Evolutionary conservation across 2,797 vertebrate species (phyloP), one percentile per base, ranked within the genome.

Genomic region (Coendou prehensilis): DNA sequence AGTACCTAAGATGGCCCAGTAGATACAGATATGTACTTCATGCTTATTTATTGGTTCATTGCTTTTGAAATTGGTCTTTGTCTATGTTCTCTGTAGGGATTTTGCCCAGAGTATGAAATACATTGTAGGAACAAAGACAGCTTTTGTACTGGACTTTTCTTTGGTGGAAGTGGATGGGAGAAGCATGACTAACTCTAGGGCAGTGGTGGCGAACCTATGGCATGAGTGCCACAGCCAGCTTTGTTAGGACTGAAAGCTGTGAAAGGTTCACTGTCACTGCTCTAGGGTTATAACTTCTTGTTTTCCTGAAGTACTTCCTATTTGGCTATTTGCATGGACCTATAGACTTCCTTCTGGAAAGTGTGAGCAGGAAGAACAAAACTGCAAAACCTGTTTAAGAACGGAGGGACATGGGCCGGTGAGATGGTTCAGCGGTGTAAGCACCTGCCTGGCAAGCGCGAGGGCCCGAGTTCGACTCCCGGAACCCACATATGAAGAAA

Each of bases 31-130:
- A 45, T 37, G 90, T 86, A 78, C 57, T 92, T 47, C 5, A 54
- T 28, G 23, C n/a, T 75, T 85, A 61, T 37, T 37, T 75, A 64
- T 71, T 92, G 61, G 37, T 33, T 64, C 3, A 37, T 84, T 92
- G 7, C 61, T 81, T 87, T 83, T 93, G 30, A 95, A 75, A 88
- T 80, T 71, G 67, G 15, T 85, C 64, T 87, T 83, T 64, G 28
- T 79, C 9, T 50, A 17, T 18, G 6, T 50, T 73, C 67, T 89
- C 76, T 50, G 1, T 28, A 73, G 20, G 63, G n/a, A 56, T 87
- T 95, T 95, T 78, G 63, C n/a, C 96, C 76, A 95, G n/a, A 41
- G 6, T 85, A 22, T 69, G 23, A 67, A 59, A 81, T 80, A 15
- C 64, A 56, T 67, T 45, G 18, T 9, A 93, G 57, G 47, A 67